A percentile compares a stretch with the other conserved stretches of the same genome.
Conservation (phyloP, 2,888 invertebrate species). For the Gastrophysa polygoni region DNA sequence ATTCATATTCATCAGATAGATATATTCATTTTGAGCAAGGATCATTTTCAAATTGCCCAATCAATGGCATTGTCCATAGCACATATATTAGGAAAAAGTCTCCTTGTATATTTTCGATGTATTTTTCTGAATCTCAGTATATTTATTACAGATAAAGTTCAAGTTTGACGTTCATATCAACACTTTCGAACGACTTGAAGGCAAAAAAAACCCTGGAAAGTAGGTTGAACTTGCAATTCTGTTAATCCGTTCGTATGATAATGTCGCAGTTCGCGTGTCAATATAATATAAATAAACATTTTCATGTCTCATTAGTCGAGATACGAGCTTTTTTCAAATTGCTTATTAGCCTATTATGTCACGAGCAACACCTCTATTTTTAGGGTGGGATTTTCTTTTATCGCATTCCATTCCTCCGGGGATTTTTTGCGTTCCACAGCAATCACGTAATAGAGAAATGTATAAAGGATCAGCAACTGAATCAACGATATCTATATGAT, state of each 20-base stretch:
- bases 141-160: too few relatives aligned
- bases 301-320: constrained; percentile 37
- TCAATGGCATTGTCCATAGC: too few relatives aligned
- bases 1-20: too few relatives aligned
- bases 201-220: constrained; percentile 1
- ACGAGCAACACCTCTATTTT: constrained; percentile 33
- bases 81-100: too few relatives aligned
- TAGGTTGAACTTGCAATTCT: constrained; percentile 1
- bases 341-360: constrained; percentile 37
- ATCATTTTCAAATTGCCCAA: too few relatives aligned
- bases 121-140: too few relatives aligned
- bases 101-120: too few relatives aligned
- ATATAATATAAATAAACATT: constrained; percentile 35
- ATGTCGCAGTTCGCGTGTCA: constrained; percentile 31
- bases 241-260: constrained; percentile 16
- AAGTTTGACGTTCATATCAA: too few relatives aligned
- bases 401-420: constrained; percentile 17
- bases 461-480: neutral
- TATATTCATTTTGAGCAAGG: too few relatives aligned
- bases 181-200: too few relatives aligned
- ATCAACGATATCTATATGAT: neutral
- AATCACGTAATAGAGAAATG: constrained; percentile 18
- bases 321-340: constrained; percentile 34
- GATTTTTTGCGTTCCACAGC: constrained; percentile 8
- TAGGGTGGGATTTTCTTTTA: constrained; percentile 22